phyloP scores from a whole-genome alignment of 2,888 invertebrate genomes.

The Halictus ligatus region DNA sequence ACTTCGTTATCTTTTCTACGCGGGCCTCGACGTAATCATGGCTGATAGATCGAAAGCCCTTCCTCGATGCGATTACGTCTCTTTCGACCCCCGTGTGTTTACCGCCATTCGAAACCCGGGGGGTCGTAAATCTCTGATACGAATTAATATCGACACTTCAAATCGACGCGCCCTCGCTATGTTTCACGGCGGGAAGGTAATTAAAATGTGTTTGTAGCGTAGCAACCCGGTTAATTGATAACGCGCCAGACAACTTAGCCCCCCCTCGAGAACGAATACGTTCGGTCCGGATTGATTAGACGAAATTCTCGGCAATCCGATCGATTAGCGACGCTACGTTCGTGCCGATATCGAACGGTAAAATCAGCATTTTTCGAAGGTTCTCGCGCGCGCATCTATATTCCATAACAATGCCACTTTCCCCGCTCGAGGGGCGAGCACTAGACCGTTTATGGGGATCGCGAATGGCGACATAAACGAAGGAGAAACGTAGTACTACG shows the following conservation, averaged over 20 bases:
- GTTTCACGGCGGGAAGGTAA: background rate
- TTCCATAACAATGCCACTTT: no score
- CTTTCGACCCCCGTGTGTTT: background rate
- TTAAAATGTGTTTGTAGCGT: background rate
- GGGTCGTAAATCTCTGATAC: background rate
- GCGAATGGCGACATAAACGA: background rate
- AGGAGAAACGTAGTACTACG: background rate
- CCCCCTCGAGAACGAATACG: background rate
- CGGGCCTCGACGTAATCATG: background rate
- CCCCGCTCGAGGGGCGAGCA: background rate
- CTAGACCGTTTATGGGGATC: background rate
- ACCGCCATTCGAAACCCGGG: background rate
- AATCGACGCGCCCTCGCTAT: background rate
- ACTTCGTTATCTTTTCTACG: background rate
- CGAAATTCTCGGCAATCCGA: background rate
- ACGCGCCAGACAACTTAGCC: background rate
- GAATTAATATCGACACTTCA: background rate
- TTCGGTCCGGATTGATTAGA: background rate
- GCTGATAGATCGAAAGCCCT: background rate
- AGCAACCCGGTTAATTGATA: background rate
- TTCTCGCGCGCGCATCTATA: no score
- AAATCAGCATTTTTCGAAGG: background rate
- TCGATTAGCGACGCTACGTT: background rate
- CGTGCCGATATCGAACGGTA: background rate
- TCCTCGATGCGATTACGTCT: background rate